phyloP scores from a whole-genome alignment of 2,113 vertebrate genomes.

The Heterotis niloticus region DNA sequence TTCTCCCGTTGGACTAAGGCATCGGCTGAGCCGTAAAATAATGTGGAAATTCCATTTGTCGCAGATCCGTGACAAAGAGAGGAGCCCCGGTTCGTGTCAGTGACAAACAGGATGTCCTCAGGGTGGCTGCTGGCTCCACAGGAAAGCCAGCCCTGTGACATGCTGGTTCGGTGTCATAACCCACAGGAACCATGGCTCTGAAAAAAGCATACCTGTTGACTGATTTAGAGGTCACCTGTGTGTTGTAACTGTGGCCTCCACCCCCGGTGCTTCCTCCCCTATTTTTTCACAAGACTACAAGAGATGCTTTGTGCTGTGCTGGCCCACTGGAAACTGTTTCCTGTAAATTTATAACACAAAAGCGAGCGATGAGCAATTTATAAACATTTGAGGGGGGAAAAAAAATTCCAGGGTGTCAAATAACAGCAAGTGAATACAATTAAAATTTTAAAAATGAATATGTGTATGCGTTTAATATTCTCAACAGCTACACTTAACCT shows the following conservation, averaged over 20 bases:
- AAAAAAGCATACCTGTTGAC: neutral
- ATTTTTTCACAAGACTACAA: neutral
- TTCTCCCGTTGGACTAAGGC: neutral
- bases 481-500: too few relatives aligned
- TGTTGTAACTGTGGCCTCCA: neutral
- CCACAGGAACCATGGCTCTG: neutral
- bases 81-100: neutral
- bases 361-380: neutral
- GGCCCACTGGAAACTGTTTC: neutral
- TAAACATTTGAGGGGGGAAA: neutral
- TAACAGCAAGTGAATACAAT: too few relatives aligned
- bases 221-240: constrained; percentile 3
- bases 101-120: constrained; percentile 22
- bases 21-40: too few relatives aligned
- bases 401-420: too few relatives aligned
- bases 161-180: neutral
- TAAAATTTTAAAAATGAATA: too few relatives aligned
- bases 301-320: too few relatives aligned
- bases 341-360: neutral
- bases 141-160: constrained; percentile 3
- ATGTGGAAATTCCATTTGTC: too few relatives aligned
- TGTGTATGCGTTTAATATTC: too few relatives aligned
- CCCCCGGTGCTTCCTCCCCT: neutral
- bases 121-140: neutral
- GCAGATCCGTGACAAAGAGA: too few relatives aligned